Evolutionary conservation across 2,888 invertebrate species (phyloP), one percentile per base, ranked within the genome.

Genomic region (Diogma glabrata): DNA sequence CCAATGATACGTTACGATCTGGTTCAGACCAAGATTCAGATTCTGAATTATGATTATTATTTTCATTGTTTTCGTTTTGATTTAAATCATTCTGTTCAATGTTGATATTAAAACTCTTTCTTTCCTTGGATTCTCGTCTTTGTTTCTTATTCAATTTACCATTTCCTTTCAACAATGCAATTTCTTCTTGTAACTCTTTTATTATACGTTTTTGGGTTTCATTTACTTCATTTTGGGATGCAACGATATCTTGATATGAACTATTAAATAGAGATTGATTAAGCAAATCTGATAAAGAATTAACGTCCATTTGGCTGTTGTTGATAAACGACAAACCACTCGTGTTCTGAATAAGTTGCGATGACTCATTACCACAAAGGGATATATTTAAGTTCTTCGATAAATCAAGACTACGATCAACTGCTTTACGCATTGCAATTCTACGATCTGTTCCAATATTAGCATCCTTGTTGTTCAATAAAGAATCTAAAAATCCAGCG

Each of bases 1-100:
- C 87, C 54, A 82, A 69, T 0, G 89, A 89, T 3, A 90, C 87
- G 53, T 79, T 81, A 45, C 87, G 75, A 63, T 90, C 90, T 0
- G 90, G 89, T 63, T 90, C 90, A 0, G 89, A 89, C 82, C 89
- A 90, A 26, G 85, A 81, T 64, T 91, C 90, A 0, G 88, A 87
- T 63, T 90, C 90, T 2, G 81, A 69, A 47, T 69, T 64, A 54
- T 64, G 64, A 12, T 54, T 51, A 7, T 50, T 28, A 51, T 63
- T 63, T 3, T 20, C 23, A n/a, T n/a, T n/a, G n/a, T n/a, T n/a
- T n/a, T n/a, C n/a, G n/a, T n/a, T n/a, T n/a, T n/a, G n/a, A n/a
- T 3, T 46, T 19, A 7, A 14, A 28, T 28, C 24, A 5, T 26
- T 47, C 28, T 26, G 16, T 14, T 47, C 47, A 19, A 17, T 4